Evolutionary conservation across 2,888 invertebrate genomes (phyloP), one percentile per base, ranked within the genome.

Genomic region (Ligdia adustata): DNA sequence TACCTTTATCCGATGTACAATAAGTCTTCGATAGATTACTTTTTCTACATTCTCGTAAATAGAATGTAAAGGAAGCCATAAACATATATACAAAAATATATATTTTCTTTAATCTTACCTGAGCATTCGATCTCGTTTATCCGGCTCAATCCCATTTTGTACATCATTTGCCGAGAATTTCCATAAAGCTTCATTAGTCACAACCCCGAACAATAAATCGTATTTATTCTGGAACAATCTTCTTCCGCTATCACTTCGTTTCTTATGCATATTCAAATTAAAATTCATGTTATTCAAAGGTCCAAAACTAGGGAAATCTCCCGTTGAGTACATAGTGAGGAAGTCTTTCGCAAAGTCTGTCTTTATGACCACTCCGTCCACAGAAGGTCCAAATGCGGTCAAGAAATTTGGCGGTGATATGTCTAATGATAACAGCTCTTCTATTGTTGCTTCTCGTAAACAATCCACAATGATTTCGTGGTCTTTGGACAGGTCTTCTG

Each of bases 311-410:
- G 93, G 93, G 58, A 93, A 91, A 59, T 93, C 93, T 45, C 93
- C 92, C 0, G 93, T 92, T 9, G 92, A 91, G 68, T 94, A 93
- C 77, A 93, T 93, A 1, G 95, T 94, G 22, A 95, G 85, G 43
- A 95, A 92, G 65, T 95, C 95, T 78, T 96, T 96, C 39, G 95
- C 94, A 69, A 96, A 95, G 79, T 96, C 96, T 7, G 95, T 94
- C 80, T 96, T 95, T 69, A 98, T 97, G 52, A 98, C 97, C 57
- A 98, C 97, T 39, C 97, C 98, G 75, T 98, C 98, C 39, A 98
- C 95, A 62, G 97, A 97, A 7, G 98, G 98, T 4, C 98, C 98
- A 72, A 98, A 98, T 0, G 96, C 94, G 57, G 95, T 96, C 41
- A 97, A 86, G 79, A 95, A 96, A 45, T 95, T 95, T 2, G 96